Base-by-base conservation (phyloP, 2,888 invertebrate species). In the Periphyllus acericola region DNA sequence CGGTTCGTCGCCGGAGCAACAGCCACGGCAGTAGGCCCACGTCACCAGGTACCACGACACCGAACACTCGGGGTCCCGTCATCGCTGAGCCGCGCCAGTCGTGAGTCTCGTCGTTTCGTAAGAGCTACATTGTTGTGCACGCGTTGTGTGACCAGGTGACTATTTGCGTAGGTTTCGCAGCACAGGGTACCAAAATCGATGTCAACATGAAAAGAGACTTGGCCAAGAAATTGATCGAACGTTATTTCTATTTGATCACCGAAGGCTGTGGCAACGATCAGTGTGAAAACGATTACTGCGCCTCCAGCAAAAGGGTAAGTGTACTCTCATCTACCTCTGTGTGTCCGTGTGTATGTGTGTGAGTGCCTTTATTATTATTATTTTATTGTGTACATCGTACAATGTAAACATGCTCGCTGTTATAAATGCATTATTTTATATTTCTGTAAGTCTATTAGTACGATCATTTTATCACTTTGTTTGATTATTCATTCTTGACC, bases 221-320 rank as follows among this genome's bases (percentile, higher is more conserved):
- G 90, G 97, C 96, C 72, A 96, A 95, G 92, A 95, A 96, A 92
- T 93, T 97, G 90, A 98, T 98, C 90, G 97, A 97, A 92, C 94
- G 96, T 91, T 98, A 98, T 92, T 98, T 98, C 92, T 97, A 96
- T 92, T 97, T 98, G 92, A 93, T 98, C 90, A 95, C 96, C 74
- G 96, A 97, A 92, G 98, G 98, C 90, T 98, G 98, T 92, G 98
- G 98, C 40, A 96, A 97, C 92, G 93, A 94, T n/a, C 93, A 94
- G 90, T 98, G 98, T 92, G 94, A 94, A 91, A 98, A 98, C 92
- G 94, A 94, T 91, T 94, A 95, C 91, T 98, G 98, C 93, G 97
- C 97, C 90, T 98, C 98, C 32, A 97, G 96, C 92, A 96, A 96
- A 90, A 94, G 95, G 93, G 96, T 97, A 92, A 92, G 91, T 79